Evolutionary conservation across 2,113 vertebrate genomes (phyloP).

Genomic region (Centrocercus urophasianus): DNA sequence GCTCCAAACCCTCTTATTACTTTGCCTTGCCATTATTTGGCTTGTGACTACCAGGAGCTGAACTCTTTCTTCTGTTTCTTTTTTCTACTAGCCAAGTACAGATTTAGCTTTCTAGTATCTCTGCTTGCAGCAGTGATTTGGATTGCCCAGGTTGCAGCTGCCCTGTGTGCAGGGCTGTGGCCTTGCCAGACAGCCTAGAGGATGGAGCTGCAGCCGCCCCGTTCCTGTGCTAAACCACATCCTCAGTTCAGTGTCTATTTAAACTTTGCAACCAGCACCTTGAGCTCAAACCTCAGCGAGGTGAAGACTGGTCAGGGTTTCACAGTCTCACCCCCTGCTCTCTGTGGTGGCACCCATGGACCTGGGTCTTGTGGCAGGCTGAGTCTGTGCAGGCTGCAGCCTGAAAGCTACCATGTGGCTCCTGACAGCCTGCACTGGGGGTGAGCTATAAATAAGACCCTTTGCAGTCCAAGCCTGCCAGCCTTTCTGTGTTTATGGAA

Average conservation of each 20-base stretch:
- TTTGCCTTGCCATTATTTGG: not conserved
- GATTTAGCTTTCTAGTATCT: not conserved
- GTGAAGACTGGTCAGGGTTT: not conserved
- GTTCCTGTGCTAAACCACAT: constrained; percentile 24
- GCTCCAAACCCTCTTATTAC: not conserved
- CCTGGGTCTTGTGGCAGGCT: not conserved
- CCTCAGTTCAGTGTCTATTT: not conserved
- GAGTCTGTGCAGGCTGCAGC: not conserved
- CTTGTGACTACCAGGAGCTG: not conserved
- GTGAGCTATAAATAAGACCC: not conserved
- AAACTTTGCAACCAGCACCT: constrained; percentile 2
- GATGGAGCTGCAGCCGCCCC: not conserved
- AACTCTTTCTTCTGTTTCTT: rapidly evolving
- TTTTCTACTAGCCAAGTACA: rapidly evolving
- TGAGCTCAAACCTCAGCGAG: not conserved
- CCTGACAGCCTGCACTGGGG: not conserved
- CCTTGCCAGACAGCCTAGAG: not conserved
- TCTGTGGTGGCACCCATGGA: not conserved
- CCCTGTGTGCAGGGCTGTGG: not conserved
- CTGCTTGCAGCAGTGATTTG: not conserved
- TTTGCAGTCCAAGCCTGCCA: not conserved
- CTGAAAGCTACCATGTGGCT: not conserved
- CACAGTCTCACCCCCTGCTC: rapidly evolving
- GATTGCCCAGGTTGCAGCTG: not conserved
- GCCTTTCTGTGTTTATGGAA: not conserved